Conservation (phyloP, 2,888 invertebrate genomes). For the Glomeris marginata region DNA sequence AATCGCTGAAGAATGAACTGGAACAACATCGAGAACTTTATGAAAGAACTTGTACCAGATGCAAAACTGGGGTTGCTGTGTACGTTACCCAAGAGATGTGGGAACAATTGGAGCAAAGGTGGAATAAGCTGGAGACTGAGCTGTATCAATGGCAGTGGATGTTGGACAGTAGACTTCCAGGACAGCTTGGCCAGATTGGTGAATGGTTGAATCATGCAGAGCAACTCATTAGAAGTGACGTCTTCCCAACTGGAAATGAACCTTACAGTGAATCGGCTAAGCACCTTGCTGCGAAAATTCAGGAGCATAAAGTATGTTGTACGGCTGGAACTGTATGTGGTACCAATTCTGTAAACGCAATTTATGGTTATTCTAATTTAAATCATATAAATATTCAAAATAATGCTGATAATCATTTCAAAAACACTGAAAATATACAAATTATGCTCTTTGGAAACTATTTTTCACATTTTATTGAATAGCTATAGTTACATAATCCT, state of each 20-base stretch:
- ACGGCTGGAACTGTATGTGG: no score
- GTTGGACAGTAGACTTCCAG: slow-evolving; percentile 68
- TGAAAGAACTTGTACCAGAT: slow-evolving; percentile 59
- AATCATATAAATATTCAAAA: no score
- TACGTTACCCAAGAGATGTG: slow-evolving; percentile 73
- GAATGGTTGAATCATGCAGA: slow-evolving; percentile 85
- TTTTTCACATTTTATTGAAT: no score
- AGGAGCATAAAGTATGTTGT: slow-evolving; percentile 51
- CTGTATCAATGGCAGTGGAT: slow-evolving; percentile 78
- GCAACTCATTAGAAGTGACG: slow-evolving; percentile 59
- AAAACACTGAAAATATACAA: no score
- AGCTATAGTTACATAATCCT: no score
- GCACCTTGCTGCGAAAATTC: slow-evolving; percentile 60
- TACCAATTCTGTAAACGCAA: no score
- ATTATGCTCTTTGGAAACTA: no score
- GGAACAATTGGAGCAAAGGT: slow-evolving; percentile 61
- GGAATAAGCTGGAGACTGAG: slow-evolving; percentile 62
- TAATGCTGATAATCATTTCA: no score
- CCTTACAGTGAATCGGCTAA: slow-evolving; percentile 82
- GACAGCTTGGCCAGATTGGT: slow-evolving; percentile 68
- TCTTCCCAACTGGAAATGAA: slow-evolving; percentile 49
- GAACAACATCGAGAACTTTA: slow-evolving; percentile 55
- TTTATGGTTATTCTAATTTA: no score
- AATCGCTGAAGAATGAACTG: slow-evolving; percentile 58
- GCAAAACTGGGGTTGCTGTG: slow-evolving; percentile 63